phyloP scores from a whole-genome alignment of 35 echinoderm and acorn worm genomes.

The Strongylocentrotus purpuratus region DNA sequence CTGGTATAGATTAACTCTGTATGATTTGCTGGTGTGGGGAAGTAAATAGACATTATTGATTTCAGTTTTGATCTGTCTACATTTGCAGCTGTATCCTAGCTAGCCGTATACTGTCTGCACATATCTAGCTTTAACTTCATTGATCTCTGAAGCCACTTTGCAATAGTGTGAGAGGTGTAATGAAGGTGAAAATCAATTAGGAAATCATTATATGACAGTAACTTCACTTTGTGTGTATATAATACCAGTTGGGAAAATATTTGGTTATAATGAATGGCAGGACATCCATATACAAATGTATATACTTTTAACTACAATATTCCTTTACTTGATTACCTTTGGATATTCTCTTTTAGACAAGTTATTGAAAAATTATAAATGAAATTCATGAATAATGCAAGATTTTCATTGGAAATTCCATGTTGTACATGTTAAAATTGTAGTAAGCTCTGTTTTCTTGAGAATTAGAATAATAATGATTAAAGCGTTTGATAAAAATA shows the following conservation, averaged over 20 bases:
- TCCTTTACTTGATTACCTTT: too few relatives aligned
- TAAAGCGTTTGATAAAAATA: too few relatives aligned
- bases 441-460: too few relatives aligned
- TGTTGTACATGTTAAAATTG: too few relatives aligned
- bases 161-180: not conserved
- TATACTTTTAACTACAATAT: too few relatives aligned
- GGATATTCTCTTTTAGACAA: too few relatives aligned
- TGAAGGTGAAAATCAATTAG: slow-evolving; percentile 18
- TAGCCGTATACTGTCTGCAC: not conserved
- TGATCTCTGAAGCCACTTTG: not conserved
- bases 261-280: too few relatives aligned
- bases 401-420: too few relatives aligned
- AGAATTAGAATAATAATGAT: too few relatives aligned
- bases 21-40: slow-evolving; percentile 28
- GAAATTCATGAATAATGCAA: too few relatives aligned
- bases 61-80: slow-evolving; percentile 42
- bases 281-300: too few relatives aligned
- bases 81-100: slow-evolving; percentile 12
- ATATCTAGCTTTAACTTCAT: not conserved
- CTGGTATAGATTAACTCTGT: slow-evolving; percentile 11
- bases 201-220: not conserved
- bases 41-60: slow-evolving; percentile 47
- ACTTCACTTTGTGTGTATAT: not conserved
- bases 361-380: too few relatives aligned
- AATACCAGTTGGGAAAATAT: not conserved